These are phyloP conservation scores for Oscheius sp. DNA, from an alignment of 2,888 invertebrate genomes.

Conservation along the genomic window DNA sequence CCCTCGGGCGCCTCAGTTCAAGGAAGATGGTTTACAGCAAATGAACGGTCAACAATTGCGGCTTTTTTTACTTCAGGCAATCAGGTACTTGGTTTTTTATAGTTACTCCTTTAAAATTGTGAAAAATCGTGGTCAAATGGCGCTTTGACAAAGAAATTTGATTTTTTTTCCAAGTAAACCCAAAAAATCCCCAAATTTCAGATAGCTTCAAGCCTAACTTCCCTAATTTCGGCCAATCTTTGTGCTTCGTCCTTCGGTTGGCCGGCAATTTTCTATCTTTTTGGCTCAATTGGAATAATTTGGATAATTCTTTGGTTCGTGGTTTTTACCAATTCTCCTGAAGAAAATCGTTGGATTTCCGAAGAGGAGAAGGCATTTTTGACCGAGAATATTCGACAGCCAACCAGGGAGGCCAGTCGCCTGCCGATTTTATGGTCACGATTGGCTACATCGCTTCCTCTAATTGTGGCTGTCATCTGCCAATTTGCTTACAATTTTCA, in stretches of 20 bases:
- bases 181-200: conserved; percentile 4
- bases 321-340: conserved; percentile 49
- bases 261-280: conserved; percentile 64
- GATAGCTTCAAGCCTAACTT: conserved; percentile 47
- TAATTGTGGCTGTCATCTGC: conserved; percentile 31
- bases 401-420: background rate
- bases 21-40: conserved; percentile 61
- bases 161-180: too few relatives aligned
- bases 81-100: too few relatives aligned
- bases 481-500: conserved; percentile 35
- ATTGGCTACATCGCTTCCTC: conserved; percentile 22
- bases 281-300: conserved; percentile 41
- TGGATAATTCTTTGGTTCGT: conserved; percentile 39
- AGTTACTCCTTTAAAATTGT: too few relatives aligned
- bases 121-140: too few relatives aligned
- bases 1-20: conserved; percentile 53
- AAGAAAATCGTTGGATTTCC: conserved; percentile 48
- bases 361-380: conserved; percentile 49
- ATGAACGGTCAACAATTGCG: conserved; percentile 58
- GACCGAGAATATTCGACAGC: conserved; percentile 21
- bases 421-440: conserved; percentile 30
- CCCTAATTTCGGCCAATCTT: conserved; percentile 51
- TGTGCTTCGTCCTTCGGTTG: conserved; percentile 58
- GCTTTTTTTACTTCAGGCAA: conserved; percentile 67
- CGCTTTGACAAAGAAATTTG: too few relatives aligned